These are phyloP conservation scores for Zeugodacus cucurbitae DNA, from an alignment of 1,140 invertebrate species.

Conservation along the genomic window DNA sequence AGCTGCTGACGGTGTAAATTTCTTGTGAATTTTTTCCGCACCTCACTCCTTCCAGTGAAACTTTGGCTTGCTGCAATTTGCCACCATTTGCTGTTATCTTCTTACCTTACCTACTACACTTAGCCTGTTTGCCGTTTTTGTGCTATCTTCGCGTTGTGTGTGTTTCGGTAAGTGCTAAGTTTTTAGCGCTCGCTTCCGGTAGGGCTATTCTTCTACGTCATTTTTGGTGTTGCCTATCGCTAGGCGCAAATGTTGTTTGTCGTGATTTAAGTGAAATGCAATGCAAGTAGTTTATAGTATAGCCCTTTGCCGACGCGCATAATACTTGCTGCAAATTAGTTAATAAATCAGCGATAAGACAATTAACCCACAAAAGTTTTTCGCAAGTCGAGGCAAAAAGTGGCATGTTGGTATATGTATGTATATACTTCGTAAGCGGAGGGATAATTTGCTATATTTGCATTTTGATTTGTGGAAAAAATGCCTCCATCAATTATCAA, in stretches of 20 bases:
- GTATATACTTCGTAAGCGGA: no score
- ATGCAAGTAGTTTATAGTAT: neutral
- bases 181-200: constrained; percentile 36
- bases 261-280: neutral
- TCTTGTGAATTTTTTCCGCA: neutral
- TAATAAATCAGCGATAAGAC: constrained; percentile 36
- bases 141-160: neutral
- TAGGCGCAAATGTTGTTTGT: constrained; percentile 17
- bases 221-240: neutral
- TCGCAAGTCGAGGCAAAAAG: neutral
- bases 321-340: neutral
- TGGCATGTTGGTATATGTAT: neutral
- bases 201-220: neutral
- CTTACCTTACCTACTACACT: constrained; percentile 17
- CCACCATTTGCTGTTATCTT: constrained; percentile 5
- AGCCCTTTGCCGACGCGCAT: neutral
- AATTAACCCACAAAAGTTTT: constrained; percentile 23
- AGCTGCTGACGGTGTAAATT: constrained; percentile 40
- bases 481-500: neutral
- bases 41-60: neutral
- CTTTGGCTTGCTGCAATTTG: neutral
- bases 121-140: neutral
- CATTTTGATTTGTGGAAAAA: neutral
- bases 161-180: constrained; percentile 7
- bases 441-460: neutral